phyloP scores from a whole-genome alignment of 2,113 vertebrate species.

The Bostrychus sinensis region DNA sequence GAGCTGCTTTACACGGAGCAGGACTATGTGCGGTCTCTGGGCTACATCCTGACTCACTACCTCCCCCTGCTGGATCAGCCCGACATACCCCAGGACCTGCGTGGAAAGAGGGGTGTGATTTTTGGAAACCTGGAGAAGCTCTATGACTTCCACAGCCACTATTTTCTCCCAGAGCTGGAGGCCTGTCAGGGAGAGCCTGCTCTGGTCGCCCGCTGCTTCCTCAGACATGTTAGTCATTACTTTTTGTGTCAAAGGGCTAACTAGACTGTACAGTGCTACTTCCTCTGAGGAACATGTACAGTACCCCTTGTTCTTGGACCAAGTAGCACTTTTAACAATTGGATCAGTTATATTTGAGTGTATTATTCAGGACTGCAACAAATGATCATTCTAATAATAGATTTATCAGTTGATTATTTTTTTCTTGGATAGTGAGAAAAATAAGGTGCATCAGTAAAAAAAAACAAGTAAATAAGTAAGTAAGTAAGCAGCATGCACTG shows the following conservation, averaged over 20 bases:
- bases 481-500: too few species aligned
- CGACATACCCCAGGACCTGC: constrained; percentile 80
- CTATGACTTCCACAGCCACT: constrained; percentile 79
- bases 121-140: constrained; percentile 84
- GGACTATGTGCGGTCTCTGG: constrained; percentile 78
- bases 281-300: constrained; percentile 1
- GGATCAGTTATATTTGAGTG: too few species aligned
- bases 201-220: constrained; percentile 78
- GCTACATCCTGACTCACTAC: constrained; percentile 80
- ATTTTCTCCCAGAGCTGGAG: constrained; percentile 81
- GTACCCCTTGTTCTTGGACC: too few species aligned
- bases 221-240: constrained; percentile 75
- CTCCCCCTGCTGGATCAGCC: constrained; percentile 78
- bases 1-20: constrained; percentile 82
- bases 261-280: too few species aligned
- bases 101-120: constrained; percentile 78
- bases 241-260: background rate
- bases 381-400: too few species aligned
- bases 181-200: constrained; percentile 73
- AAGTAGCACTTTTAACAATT: too few species aligned
- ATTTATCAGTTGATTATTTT: too few species aligned
- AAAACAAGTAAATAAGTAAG: too few species aligned
- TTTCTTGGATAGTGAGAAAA: too few species aligned
- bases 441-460: too few species aligned
- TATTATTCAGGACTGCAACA: too few species aligned